Evolutionary conservation across 1,140 invertebrate genomes (phyloP).

Genomic region (Gonioctena quinquepunctata): DNA sequence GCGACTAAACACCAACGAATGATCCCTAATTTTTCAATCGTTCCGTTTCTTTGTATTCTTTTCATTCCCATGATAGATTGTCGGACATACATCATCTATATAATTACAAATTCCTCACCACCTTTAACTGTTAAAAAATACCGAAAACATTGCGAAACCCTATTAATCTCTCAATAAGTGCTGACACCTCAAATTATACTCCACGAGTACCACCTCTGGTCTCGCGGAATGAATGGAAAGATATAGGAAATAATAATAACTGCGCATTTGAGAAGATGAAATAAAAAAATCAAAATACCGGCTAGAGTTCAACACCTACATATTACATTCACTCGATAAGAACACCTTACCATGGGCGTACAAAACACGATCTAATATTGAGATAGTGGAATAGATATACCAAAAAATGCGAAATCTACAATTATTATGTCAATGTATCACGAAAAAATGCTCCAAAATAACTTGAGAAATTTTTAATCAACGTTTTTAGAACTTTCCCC

Average conservation of each 20-base stretch:
- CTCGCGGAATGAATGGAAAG: background rate
- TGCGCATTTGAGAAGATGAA: background rate
- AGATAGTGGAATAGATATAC: too few species aligned
- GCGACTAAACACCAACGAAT: background rate
- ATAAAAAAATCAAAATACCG: background rate
- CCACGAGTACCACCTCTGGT: background rate
- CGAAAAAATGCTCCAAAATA: too few species aligned
- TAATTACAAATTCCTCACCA: background rate
- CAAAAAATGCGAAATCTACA: too few species aligned
- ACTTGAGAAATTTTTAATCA: too few species aligned
- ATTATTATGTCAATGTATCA: too few species aligned
- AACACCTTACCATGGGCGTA: background rate
- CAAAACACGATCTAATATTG: background rate
- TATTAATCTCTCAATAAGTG: background rate
- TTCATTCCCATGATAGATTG: background rate
- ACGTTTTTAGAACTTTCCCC: too few species aligned
- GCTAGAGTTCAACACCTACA: constrained; percentile 18
- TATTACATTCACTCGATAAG: constrained; percentile 16
- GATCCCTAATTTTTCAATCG: background rate
- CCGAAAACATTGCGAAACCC: background rate
- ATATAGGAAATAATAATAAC: constrained; percentile 10
- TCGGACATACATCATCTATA: background rate
- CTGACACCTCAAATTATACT: background rate
- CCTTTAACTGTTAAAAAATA: background rate
- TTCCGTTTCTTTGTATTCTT: too few species aligned